Percentiles rank a stretch among this genome's conserved stretches.
Conservation (phyloP, 2,797 vertebrate genomes). For the Cephalopachus bancanus region DNA sequence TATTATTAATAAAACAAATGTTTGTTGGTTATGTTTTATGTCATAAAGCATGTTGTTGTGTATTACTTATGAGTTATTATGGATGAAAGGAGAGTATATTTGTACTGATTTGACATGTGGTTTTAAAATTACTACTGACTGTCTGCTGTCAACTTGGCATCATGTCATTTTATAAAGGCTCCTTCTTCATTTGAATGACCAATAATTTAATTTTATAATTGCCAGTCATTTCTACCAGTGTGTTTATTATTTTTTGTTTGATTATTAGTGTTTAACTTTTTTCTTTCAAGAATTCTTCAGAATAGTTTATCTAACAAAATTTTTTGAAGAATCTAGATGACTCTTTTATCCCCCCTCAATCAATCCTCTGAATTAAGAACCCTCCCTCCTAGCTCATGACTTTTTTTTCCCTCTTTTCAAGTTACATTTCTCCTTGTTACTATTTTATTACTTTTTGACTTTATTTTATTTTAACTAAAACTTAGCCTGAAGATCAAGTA, state of each 20-base stretch:
- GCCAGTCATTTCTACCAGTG: neutral
- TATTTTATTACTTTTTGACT: neutral
- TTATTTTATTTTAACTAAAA: neutral
- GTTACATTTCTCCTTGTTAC: neutral
- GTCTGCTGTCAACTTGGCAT: neutral
- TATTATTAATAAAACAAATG: neutral
- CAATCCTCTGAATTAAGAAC: neutral
- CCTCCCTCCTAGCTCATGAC: neutral
- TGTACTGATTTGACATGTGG: neutral
- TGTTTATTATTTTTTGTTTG: neutral
- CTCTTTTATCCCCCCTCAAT: neutral
- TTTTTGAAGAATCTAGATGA: neutral
- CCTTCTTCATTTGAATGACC: neutral
- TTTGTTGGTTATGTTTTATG: neutral
- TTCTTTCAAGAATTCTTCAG: neutral
- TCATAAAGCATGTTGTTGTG: neutral
- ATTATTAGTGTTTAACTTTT: neutral
- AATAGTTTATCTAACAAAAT: constrained; percentile 33
- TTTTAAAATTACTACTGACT: neutral
- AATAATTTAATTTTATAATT: constrained; percentile 24
- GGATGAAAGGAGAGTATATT: neutral
- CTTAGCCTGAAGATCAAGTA: neutral
- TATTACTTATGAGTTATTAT: neutral
- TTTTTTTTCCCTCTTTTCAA: neutral
- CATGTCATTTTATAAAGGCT: neutral